These are phyloP conservation scores for Ctenomys sociabilis DNA, from an alignment of 2,113 vertebrate genomes.

Conservation along the genomic window DNA sequence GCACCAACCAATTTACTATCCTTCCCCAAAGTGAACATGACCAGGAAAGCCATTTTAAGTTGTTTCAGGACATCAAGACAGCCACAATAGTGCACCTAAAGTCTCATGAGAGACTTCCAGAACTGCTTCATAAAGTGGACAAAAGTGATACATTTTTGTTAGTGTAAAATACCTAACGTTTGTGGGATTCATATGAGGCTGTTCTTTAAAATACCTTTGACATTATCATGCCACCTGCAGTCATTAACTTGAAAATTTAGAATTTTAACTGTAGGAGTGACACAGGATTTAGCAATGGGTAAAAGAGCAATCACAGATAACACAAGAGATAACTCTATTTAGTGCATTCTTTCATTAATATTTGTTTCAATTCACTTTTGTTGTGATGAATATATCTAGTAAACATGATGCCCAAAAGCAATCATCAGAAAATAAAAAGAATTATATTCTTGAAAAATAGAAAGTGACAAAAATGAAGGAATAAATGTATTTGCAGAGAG, in stretches of 20 bases:
- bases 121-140: not conserved
- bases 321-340: not conserved
- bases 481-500: not conserved
- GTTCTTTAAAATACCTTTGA: conserved; percentile 73
- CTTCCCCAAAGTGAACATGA: not conserved
- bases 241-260: conserved; percentile 47
- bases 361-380: not conserved
- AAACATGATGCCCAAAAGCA: conserved; percentile 47
- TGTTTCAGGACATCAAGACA: not conserved
- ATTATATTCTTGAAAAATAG: not conserved
- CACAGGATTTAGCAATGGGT: not conserved
- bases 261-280: not conserved
- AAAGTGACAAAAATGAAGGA: not conserved
- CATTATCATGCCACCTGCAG: conserved; percentile 82
- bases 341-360: not conserved
- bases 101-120: not conserved
- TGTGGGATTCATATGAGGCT: not conserved
- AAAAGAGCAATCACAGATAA: not conserved
- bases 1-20: no score
- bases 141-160: conserved; percentile 41
- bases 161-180: conserved; percentile 41
- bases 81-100: not conserved
- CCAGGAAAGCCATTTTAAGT: not conserved
- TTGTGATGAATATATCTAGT: not conserved
- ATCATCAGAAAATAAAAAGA: conserved; percentile 75